Conservation (phyloP, 2,797 vertebrate species). For the Jordanella pulchra region DNA sequence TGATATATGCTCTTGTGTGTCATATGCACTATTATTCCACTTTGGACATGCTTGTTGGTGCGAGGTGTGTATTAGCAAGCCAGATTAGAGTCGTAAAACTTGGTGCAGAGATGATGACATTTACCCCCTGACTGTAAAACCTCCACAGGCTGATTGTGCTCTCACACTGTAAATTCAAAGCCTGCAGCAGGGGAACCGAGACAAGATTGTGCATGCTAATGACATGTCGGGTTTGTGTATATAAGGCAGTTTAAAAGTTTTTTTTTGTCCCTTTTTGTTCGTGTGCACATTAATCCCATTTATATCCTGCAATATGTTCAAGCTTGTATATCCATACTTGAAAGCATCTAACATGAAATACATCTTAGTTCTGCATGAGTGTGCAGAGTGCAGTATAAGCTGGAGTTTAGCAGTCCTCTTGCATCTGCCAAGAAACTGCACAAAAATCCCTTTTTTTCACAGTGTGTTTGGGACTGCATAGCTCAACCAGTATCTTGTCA, state of each 20-base stretch:
- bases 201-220: slow-evolving; percentile 43
- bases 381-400: slow-evolving; percentile 15
- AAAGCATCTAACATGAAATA: slow-evolving; percentile 3
- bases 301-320: slow-evolving; percentile 6
- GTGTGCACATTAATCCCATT: slow-evolving; percentile 22
- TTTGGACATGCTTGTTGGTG: slow-evolving; percentile 62
- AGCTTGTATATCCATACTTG: slow-evolving; percentile 12
- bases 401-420: slow-evolving; percentile 1
- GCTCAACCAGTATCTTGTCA: slow-evolving; percentile 45
- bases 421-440: neutral
- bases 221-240: slow-evolving; percentile 26
- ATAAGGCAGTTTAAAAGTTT: slow-evolving; percentile 2
- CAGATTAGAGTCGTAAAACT: slow-evolving; percentile 75
- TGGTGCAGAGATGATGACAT: slow-evolving; percentile 66
- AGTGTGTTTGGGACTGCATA: slow-evolving; percentile 26
- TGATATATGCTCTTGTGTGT: slow-evolving; percentile 64
- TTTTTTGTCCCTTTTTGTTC: slow-evolving; percentile 2
- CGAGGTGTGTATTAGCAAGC: slow-evolving; percentile 50
- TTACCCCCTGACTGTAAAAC: slow-evolving; percentile 65
- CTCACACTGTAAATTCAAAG: slow-evolving; percentile 55
- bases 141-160: slow-evolving; percentile 50
- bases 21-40: slow-evolving; percentile 72
- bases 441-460: slow-evolving; percentile 8
- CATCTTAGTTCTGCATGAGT: slow-evolving; percentile 1
- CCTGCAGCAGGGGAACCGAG: slow-evolving; percentile 32